A percentile compares a stretch with the other conserved stretches of the same genome.
phyloP scores from a whole-genome alignment of 2,113 vertebrate species.

The Pteruthius melanotis region DNA sequence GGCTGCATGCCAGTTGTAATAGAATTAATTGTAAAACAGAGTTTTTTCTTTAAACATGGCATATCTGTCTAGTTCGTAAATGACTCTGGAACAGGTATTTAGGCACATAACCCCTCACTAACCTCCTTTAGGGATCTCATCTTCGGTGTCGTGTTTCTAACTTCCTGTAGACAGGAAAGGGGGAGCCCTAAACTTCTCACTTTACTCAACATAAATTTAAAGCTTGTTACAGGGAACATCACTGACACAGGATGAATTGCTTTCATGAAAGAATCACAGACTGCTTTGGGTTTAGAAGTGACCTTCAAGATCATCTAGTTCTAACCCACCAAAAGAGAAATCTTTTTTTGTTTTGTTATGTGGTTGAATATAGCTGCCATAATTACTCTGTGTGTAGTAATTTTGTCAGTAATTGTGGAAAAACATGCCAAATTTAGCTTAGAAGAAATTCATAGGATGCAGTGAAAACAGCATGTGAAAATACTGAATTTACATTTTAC shows the following conservation, averaged over 20 bases:
- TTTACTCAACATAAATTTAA: conserved; percentile 29
- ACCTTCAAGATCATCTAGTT: neutral
- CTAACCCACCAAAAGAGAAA: neutral
- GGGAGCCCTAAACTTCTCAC: neutral
- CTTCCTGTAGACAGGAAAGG: conserved; percentile 21
- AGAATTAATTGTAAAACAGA: neutral
- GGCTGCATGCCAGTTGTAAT: conserved; percentile 7
- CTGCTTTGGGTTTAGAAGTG: neutral
- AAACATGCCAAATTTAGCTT: neutral
- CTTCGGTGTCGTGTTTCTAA: neutral
- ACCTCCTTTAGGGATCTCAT: conserved; percentile 32
- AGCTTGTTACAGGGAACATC: neutral
- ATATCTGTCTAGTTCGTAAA: neutral
- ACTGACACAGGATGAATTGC: neutral
- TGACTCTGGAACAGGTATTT: neutral
- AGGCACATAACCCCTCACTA: neutral
- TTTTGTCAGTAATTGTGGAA: neutral
- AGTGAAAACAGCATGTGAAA: neutral
- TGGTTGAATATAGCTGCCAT: neutral
- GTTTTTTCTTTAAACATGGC: conserved; percentile 8
- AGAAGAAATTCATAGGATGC: neutral
- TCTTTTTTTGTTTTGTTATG: neutral
- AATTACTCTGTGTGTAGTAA: neutral
- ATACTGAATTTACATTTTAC: neutral
- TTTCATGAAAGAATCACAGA: neutral